phyloP scores from a whole-genome alignment of 2,797 vertebrate species.

The Hippoglossus hippoglossus region DNA sequence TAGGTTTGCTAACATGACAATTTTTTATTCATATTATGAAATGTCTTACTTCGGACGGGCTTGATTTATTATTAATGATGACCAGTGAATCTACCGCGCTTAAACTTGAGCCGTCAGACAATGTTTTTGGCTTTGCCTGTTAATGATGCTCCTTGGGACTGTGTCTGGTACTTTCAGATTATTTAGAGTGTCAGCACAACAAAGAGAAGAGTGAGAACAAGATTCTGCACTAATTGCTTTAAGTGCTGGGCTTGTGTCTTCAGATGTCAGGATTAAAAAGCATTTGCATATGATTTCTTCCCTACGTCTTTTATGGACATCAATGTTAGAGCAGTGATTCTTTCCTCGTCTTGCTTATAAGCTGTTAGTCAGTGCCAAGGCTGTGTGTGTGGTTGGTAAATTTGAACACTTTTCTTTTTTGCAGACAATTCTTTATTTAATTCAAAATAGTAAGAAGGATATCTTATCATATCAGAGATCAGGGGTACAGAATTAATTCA shows the following conservation, averaged over 20 bases:
- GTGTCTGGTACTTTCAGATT: constrained; percentile 27
- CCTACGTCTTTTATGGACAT: constrained; percentile 38
- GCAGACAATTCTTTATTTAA: background rate
- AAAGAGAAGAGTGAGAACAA: constrained; percentile 46
- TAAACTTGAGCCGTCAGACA: constrained; percentile 31
- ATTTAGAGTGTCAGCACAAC: constrained; percentile 38
- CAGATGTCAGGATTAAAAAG: constrained; percentile 54
- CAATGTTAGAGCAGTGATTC: constrained; percentile 17
- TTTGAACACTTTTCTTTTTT: constrained; percentile 7
- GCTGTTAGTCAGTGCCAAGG: background rate
- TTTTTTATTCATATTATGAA: background rate
- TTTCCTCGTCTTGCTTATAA: constrained; percentile 8
- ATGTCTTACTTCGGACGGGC: no score
- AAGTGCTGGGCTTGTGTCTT: constrained; percentile 52
- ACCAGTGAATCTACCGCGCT: background rate
- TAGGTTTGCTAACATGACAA: background rate
- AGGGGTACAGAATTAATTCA: background rate
- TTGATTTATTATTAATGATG: background rate
- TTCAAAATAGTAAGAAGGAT: background rate
- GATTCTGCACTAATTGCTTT: constrained; percentile 51
- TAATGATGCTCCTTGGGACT: constrained; percentile 52
- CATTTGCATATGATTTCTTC: constrained; percentile 4
- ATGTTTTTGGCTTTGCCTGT: constrained; percentile 24
- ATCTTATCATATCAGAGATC: background rate
- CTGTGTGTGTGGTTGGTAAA: constrained; percentile 34